Conservation (phyloP, 2,888 invertebrate species). For the Mellilla xanthometata region DNA sequence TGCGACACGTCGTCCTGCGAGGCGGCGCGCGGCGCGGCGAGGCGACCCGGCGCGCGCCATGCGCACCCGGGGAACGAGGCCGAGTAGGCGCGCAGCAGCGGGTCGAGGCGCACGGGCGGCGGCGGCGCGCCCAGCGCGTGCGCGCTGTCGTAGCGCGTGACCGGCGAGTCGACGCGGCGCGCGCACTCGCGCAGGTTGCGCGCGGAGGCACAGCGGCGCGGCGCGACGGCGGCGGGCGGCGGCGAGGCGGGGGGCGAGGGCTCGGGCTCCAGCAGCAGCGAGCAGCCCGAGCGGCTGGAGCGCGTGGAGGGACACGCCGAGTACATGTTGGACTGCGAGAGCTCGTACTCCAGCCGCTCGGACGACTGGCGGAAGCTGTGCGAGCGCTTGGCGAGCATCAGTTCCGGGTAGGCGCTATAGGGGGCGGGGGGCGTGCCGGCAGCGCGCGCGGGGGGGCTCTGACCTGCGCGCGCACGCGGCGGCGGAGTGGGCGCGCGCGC, state of each 20-base stretch:
- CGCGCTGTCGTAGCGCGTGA: conserved; percentile 73
- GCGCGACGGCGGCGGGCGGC: conserved; percentile 24
- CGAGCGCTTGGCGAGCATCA: conserved; percentile 69
- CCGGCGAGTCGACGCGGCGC: conserved; percentile 55
- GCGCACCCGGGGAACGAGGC: conserved; percentile 93
- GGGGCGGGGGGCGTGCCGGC: conserved; percentile 51
- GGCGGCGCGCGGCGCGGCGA: conserved; percentile 84
- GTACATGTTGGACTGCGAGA: conserved; percentile 82
- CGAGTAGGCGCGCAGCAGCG: conserved; percentile 86
- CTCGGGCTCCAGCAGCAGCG: conserved; percentile 60
- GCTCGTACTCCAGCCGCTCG: conserved; percentile 82
- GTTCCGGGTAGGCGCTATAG: conserved; percentile 75
- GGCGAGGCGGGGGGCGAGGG: conserved; percentile 21
- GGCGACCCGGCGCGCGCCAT: conserved; percentile 85
- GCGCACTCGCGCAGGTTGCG: conserved; percentile 90
- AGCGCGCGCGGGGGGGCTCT: conserved; percentile 39
- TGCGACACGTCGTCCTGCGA: conserved; percentile 94
- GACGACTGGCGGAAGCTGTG: conserved; percentile 69
- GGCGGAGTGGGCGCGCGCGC: conserved; percentile 78
- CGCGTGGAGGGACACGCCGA: conserved; percentile 72
- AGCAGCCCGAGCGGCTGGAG: conserved; percentile 55
- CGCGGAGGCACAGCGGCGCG: conserved; percentile 87
- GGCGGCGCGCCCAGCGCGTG: conserved; percentile 65
- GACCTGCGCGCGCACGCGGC: conserved; percentile 62
- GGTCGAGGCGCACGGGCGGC: conserved; percentile 72